Base-by-base conservation (phyloP, 1,140 invertebrate species). In the Manduca sexta region DNA sequence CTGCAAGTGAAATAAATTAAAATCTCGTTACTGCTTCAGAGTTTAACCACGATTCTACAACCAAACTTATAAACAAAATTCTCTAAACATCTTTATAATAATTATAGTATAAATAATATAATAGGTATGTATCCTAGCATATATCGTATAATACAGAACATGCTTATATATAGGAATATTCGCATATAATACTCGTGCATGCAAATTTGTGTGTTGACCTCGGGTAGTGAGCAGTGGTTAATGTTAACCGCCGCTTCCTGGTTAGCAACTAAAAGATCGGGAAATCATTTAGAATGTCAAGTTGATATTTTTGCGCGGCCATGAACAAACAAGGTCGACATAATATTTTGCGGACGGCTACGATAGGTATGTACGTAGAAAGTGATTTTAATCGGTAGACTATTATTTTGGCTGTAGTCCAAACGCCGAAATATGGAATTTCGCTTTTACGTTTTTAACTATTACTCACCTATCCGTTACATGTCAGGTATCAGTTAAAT, bases 231-330 rank as follows among this genome's bases (percentile, higher is more conserved):
- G 73, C 64, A 57, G 64, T 75, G 71, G 71, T 76, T 70, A 74
- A 70, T 67, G 64, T 64, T 64, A 75, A 68, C 65, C 57, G 58
- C 54, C 47, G 64, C 70, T 82, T 82, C 81, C 81, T 84, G 75
- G 80, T 81, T 74, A 78, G 72, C 72, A 66, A 70, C 69, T 75
- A 64, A 64, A 71, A 76, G 69, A 80, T 80, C 76, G 74, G 74
- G 69, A 77, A 81, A 77, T 74, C 69, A 68, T 73, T 75, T 82
- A 74, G 74, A 79, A 82, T 82, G 75, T 82, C 72, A 84, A 69
- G 67, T 78, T 80, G 77, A 81, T 84, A 84, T 84, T 83, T 84
- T 84, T 80, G 77, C 79, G 62, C 67, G 75, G 60, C 81, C 75
- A 63, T 80, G 78, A 80, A 75, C 60, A 65, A 55, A 73, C 76